Conservation (phyloP, 2,888 invertebrate genomes). For the Hyalella azteca region DNA sequence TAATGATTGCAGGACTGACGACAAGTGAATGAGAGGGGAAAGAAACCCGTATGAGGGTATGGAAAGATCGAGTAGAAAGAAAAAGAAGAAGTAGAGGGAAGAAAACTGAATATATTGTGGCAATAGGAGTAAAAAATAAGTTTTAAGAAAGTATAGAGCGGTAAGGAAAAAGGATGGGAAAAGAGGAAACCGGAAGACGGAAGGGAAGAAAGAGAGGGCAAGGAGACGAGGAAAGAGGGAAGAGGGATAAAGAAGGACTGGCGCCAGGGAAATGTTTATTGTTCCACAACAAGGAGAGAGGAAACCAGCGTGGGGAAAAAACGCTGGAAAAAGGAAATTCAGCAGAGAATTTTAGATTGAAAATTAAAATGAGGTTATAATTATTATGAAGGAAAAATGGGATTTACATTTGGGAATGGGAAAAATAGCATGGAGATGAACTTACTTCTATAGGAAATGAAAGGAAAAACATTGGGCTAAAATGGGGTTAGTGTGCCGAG, state of each 20-base stretch:
- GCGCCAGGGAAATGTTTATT: too few relatives aligned
- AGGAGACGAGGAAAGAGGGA: too few relatives aligned
- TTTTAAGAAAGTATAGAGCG: not conserved
- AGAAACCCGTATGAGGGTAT: not conserved
- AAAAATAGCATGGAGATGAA: not conserved
- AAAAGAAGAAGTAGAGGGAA: not conserved
- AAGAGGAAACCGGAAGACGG: too few relatives aligned
- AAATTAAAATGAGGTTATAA: not conserved
- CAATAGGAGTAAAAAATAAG: not conserved
- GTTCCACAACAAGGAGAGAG: too few relatives aligned
- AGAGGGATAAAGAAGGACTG: too few relatives aligned
- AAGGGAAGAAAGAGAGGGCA: too few relatives aligned
- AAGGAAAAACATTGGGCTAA: not conserved
- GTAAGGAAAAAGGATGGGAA: not conserved
- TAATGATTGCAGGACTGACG: too few relatives aligned
- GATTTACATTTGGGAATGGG: not conserved
- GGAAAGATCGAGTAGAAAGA: not conserved
- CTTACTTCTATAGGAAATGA: not conserved
- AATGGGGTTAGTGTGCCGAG: too few relatives aligned
- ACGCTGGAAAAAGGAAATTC: not conserved
- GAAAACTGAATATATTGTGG: not conserved
- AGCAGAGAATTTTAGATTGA: not conserved
- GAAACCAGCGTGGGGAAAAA: too few relatives aligned
- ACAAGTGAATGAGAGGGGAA: not conserved
- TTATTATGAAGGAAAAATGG: not conserved